Evolutionary conservation across 2,888 invertebrate genomes (phyloP), one percentile per base, ranked within the genome.

Genomic region (Hedychridium roseum): DNA sequence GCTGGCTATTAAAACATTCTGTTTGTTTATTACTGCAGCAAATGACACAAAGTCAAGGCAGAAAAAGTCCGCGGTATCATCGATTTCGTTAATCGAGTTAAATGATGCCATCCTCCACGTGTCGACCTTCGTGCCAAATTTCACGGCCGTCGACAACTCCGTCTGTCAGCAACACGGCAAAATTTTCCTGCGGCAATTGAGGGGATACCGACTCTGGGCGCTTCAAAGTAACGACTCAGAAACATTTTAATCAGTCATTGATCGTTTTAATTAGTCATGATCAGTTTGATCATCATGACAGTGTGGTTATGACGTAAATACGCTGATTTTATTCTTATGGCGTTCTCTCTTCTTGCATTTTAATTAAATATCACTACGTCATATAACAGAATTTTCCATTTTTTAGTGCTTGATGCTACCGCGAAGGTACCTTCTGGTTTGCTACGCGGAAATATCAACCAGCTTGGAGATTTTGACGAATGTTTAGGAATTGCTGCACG

Each of bases 201-300:
- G 86, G 20, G 86, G 86, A 43, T 83, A 85, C 52, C 88, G 87
- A 77, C 70, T 88, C 59, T 89, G 89, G 89, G 87, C 88, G 46
- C 76, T 89, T 61, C 88, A 87, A 79, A 88, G 88, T 88, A 81
- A 84, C n/a, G n/a, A n/a, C n/a, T n/a, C n/a, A n/a, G n/a, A n/a
- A n/a, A n/a, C n/a, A n/a, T n/a, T n/a, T n/a, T n/a, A n/a, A n/a
- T n/a, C n/a, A n/a, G n/a, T n/a, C n/a, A n/a, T n/a, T n/a, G n/a
- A n/a, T n/a, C n/a, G n/a, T n/a, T n/a, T n/a, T n/a, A n/a, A n/a
- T n/a, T n/a, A n/a, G n/a, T n/a, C n/a, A n/a, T n/a, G n/a, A n/a
- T n/a, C n/a, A n/a, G n/a, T n/a, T n/a, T n/a, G n/a, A n/a, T n/a
- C n/a, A n/a, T n/a, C n/a, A n/a, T n/a, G n/a, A n/a, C n/a, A n/a